Percentiles rank a stretch among this genome's conserved stretches.
Conservation (phyloP, 2,113 vertebrate species). For the Halichoerus grypus region DNA sequence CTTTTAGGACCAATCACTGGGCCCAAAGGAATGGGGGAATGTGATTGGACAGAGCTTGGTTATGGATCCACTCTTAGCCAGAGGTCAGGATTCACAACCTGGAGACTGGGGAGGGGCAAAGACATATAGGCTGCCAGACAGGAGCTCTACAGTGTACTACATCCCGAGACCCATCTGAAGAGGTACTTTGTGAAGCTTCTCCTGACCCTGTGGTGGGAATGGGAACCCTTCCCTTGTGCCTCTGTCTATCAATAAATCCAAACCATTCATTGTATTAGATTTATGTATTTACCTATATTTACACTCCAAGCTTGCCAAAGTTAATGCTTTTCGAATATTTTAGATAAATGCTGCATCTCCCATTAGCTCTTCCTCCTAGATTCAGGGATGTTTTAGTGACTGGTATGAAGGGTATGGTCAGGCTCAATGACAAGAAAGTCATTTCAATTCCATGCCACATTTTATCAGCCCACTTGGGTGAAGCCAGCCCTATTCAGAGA, state of each 20-base stretch:
- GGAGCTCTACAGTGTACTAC: not conserved
- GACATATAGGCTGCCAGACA: not conserved
- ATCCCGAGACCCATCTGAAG: not conserved
- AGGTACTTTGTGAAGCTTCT: not conserved
- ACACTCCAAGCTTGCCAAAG: not conserved
- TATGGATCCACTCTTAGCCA: not conserved
- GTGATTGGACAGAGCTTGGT: not conserved
- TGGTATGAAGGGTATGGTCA: not conserved
- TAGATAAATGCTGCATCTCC: not conserved
- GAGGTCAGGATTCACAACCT: not conserved
- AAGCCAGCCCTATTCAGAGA: not conserved
- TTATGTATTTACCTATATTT: not conserved
- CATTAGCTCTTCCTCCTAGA: not conserved
- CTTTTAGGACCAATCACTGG: not conserved
- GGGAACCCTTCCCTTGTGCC: not conserved
- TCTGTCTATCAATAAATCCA: not conserved
- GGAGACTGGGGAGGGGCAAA: not conserved
- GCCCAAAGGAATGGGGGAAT: not conserved
- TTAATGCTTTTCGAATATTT: not conserved
- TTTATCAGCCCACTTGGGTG: not conserved
- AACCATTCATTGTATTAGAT: not conserved
- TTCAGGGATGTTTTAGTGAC: not conserved
- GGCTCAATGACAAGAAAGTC: not conserved
- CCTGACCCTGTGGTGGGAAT: not conserved
- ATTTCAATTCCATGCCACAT: not conserved